Conservation (phyloP, 2,113 vertebrate species). For the Grammomys dolichurus region DNA sequence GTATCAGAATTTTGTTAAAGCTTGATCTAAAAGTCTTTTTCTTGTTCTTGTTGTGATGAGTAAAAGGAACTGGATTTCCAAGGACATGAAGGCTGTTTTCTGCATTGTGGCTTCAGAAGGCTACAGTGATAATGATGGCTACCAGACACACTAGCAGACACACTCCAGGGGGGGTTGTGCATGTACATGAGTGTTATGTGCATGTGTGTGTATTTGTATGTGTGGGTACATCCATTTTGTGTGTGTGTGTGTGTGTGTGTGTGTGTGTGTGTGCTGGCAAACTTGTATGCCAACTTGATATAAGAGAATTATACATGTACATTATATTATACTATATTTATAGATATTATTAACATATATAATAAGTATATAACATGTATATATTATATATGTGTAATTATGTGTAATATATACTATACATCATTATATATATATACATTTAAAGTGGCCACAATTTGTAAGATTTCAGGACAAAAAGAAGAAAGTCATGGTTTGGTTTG, state of each 20-base stretch:
- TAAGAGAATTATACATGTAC: too few relatives aligned
- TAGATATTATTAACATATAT: too few relatives aligned
- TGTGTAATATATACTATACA: too few relatives aligned
- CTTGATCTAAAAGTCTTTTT: background rate
- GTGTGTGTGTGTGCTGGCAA: background rate
- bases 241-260: background rate
- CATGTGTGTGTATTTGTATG: background rate
- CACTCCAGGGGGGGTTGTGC: too few relatives aligned
- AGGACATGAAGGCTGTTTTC: background rate
- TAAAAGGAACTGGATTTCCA: background rate
- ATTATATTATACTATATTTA: too few relatives aligned
- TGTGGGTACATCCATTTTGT: background rate
- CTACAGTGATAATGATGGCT: background rate
- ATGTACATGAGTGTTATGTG: background rate
- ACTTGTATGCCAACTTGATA: background rate
- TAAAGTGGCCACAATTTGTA: background rate
- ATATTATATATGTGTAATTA: too few relatives aligned
- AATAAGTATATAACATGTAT: too few relatives aligned
- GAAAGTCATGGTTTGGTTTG: background rate
- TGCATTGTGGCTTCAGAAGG: background rate
- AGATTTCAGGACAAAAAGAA: constrained; percentile 29
- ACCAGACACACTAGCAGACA: background rate
- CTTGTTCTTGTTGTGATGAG: background rate
- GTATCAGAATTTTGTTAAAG: background rate
- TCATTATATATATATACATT: background rate